Evolutionary conservation across 2,888 invertebrate species (phyloP).

Genomic region (Hipparchia semele): DNA sequence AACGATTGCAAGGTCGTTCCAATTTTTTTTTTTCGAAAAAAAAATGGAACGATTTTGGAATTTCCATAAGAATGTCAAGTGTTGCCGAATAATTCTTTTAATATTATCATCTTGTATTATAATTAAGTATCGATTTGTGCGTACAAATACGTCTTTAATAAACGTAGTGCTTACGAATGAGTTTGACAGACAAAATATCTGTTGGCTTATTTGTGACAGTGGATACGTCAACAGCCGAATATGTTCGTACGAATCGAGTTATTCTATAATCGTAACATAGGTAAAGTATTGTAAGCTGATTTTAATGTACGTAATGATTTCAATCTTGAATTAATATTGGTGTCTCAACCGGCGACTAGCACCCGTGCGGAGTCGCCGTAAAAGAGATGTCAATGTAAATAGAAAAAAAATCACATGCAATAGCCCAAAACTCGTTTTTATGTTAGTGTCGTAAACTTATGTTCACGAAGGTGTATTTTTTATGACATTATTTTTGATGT

Average conservation of each 20-base stretch:
- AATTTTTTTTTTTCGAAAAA: slow-evolving; percentile 13
- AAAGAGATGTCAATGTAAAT: slow-evolving; percentile 61
- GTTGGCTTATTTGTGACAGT: slow-evolving; percentile 49
- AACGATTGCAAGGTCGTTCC: slow-evolving; percentile 52
- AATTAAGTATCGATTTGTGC: slow-evolving; percentile 65
- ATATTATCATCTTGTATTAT: slow-evolving; percentile 80
- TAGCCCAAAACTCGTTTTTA: slow-evolving; percentile 78
- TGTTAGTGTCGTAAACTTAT: slow-evolving; percentile 65
- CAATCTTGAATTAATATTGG: slow-evolving; percentile 79
- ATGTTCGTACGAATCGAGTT: slow-evolving; percentile 46
- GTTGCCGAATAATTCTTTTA: slow-evolving; percentile 82
- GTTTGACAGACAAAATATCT: slow-evolving; percentile 26
- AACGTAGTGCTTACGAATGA: slow-evolving; percentile 52
- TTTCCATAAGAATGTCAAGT: slow-evolving; percentile 76
- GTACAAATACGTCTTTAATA: slow-evolving; percentile 48
- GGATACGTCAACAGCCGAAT: slow-evolving; percentile 11
- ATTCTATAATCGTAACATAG: slow-evolving; percentile 77
- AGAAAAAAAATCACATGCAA: slow-evolving; percentile 76
- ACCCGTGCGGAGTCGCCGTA: slow-evolving; percentile 43
- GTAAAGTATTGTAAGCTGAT: slow-evolving; percentile 81
- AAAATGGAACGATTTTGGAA: slow-evolving; percentile 51
- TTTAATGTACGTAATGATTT: slow-evolving; percentile 80
- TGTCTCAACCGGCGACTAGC: slow-evolving; percentile 39
- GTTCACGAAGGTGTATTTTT: slow-evolving; percentile 56
- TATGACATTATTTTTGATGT: slow-evolving; percentile 47